Evolutionary conservation across 1,140 invertebrate species (phyloP).

Genomic region (Drosophila gunungcola): DNA sequence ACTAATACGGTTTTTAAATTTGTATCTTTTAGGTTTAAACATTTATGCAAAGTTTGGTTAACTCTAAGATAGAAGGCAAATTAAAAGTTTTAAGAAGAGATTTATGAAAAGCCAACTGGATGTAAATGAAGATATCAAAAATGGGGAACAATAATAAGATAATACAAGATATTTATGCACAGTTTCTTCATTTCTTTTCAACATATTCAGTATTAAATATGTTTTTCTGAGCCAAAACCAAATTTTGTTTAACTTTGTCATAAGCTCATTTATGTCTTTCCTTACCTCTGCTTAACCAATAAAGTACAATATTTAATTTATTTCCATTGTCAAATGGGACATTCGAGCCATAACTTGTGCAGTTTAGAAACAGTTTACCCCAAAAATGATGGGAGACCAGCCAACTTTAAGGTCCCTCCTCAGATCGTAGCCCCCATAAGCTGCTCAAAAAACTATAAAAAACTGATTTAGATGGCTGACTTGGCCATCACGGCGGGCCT

Average conservation of each 20-base stretch:
- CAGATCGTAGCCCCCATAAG: slow-evolving; percentile 6
- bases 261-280: slow-evolving; percentile 7
- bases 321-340: slow-evolving; percentile 14
- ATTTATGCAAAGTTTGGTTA: too few relatives aligned
- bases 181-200: slow-evolving; percentile 3
- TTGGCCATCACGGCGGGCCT: slow-evolving; percentile 52
- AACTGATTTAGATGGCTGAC: slow-evolving; percentile 10
- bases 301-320: slow-evolving; percentile 24
- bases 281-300: slow-evolving; percentile 2
- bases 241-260: slow-evolving; percentile 2
- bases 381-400: slow-evolving; percentile 8
- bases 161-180: not conserved
- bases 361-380: slow-evolving; percentile 14
- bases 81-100: too few relatives aligned
- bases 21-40: too few relatives aligned
- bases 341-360: slow-evolving; percentile 11
- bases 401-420: not conserved
- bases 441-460: not conserved
- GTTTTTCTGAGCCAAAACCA: not conserved
- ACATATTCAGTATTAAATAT: not conserved
- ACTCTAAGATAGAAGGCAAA: too few relatives aligned
- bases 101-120: too few relatives aligned
- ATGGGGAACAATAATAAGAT: not conserved
- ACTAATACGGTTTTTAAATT: too few relatives aligned
- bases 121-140: not conserved